Conservation (phyloP, 2,888 invertebrate species). For the Trachelus troglodyta region DNA sequence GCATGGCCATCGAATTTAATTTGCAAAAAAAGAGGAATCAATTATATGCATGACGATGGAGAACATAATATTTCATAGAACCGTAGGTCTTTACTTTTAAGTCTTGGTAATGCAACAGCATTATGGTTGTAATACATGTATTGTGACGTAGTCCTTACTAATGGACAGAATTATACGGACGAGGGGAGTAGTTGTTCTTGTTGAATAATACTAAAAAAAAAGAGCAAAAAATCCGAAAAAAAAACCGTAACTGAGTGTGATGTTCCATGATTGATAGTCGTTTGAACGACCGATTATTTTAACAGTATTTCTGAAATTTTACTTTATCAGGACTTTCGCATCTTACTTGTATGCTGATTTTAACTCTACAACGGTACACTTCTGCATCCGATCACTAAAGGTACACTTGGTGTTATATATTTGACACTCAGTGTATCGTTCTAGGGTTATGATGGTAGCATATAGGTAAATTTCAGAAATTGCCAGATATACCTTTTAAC, state of each 20-base stretch:
- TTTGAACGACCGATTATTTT: neutral
- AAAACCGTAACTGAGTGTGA: neutral
- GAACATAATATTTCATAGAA: neutral
- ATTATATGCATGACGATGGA: neutral
- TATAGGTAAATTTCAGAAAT: neutral
- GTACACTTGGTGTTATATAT: too few species aligned
- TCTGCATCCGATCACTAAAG: too few species aligned
- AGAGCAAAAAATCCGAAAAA: neutral
- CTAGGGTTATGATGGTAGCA: neutral
- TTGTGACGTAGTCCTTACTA: neutral
- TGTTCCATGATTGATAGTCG: neutral
- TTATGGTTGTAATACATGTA: neutral
- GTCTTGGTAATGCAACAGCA: neutral
- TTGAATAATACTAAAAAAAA: neutral
- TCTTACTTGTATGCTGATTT: neutral
- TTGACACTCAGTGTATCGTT: too few species aligned
- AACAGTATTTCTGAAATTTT: neutral
- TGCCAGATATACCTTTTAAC: neutral
- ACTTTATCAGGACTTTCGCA: neutral
- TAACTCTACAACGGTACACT: neutral
- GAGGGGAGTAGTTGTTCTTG: neutral
- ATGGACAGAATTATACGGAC: neutral
- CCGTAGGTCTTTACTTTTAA: neutral
- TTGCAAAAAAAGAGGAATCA: neutral
- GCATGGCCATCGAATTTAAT: neutral